Evolutionary conservation across 2,113 vertebrate genomes (phyloP).

Genomic region (Lipophrys pholis): DNA sequence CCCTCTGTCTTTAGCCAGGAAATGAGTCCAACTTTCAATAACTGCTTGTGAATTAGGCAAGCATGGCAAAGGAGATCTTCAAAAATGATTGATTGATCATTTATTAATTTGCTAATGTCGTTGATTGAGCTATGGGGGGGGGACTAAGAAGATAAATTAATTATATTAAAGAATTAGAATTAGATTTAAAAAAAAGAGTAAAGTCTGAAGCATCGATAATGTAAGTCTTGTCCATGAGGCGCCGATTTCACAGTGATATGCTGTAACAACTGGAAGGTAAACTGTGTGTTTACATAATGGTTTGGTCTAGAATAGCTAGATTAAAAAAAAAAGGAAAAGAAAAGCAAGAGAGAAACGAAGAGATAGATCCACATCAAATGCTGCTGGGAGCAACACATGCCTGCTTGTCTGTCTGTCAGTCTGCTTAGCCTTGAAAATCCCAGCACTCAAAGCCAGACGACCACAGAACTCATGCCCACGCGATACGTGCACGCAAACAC

Average conservation of each 20-base stretch:
- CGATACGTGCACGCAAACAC: constrained; percentile 34
- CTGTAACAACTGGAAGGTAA: constrained; percentile 62
- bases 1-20: constrained; percentile 70
- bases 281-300: constrained; percentile 69
- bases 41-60: constrained; percentile 47
- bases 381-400: constrained; percentile 67
- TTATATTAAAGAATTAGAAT: neutral
- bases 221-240: constrained; percentile 7
- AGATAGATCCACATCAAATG: constrained; percentile 64
- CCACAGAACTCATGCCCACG: constrained; percentile 75
- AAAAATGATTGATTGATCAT: constrained; percentile 72
- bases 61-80: constrained; percentile 39
- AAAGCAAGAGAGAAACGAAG: constrained; percentile 38
- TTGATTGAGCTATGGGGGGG: constrained; percentile 50
- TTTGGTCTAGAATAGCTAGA: constrained; percentile 55
- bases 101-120: constrained; percentile 61
- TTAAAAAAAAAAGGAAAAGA: constrained; percentile 32
- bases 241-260: constrained; percentile 42
- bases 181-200: neutral
- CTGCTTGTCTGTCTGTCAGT: constrained; percentile 63
- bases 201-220: constrained; percentile 21
- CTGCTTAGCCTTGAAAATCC: constrained; percentile 75
- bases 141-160: no score
- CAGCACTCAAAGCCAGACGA: constrained; percentile 76
- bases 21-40: constrained; percentile 74